Evolutionary conservation across 2,888 invertebrate species (phyloP).

Genomic region (Chrysolina oricalcia): DNA sequence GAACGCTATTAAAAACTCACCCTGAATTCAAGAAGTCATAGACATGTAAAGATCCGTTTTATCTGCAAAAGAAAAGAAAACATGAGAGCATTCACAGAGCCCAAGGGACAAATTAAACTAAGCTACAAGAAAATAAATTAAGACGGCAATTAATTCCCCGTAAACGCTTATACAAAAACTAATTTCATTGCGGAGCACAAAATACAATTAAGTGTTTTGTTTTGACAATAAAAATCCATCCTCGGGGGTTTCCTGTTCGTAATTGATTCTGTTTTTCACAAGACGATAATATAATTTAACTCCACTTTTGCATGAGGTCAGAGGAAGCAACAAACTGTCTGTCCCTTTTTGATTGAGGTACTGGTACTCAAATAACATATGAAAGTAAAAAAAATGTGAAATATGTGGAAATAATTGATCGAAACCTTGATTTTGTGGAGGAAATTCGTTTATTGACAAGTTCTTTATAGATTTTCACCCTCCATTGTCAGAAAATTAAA

Average conservation of each 20-base stretch:
- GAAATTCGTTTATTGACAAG: no score
- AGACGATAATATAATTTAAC: constrained; percentile 64
- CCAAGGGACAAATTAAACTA: constrained; percentile 65
- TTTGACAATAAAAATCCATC: constrained; percentile 66
- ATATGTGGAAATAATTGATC: no score
- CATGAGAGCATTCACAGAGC: constrained; percentile 61
- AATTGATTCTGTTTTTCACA: constrained; percentile 62
- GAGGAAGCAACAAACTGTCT: constrained; percentile 1
- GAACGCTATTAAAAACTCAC: constrained; percentile 44
- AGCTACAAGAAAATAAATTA: constrained; percentile 69
- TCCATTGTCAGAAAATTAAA: no score
- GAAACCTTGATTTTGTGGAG: no score
- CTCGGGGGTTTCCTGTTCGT: constrained; percentile 65
- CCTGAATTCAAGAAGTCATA: constrained; percentile 55
- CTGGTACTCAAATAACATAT: no score
- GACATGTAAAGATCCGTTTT: constrained; percentile 52
- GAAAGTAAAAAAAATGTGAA: no score
- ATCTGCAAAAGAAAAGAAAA: constrained; percentile 58
- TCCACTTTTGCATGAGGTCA: constrained; percentile 52
- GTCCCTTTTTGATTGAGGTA: neutral
- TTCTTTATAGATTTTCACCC: no score
- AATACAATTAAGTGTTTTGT: constrained; percentile 70
- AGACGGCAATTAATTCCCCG: constrained; percentile 69
- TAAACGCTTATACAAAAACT: constrained; percentile 68
- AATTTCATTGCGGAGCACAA: constrained; percentile 68